Evolutionary conservation across 2,888 invertebrate species (phyloP).

Genomic region (Tachina grossa): DNA sequence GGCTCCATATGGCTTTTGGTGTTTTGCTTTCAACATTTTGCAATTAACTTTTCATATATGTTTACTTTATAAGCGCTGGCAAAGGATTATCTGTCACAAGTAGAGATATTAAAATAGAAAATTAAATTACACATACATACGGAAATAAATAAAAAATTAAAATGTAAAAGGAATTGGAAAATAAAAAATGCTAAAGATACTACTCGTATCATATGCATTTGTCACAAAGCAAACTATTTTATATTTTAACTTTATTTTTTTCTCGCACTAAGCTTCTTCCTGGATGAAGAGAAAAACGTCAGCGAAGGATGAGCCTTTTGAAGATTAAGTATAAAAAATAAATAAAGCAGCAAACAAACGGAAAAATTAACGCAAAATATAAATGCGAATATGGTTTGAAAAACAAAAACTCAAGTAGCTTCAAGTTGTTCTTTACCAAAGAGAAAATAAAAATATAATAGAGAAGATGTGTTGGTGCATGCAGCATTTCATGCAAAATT

Average conservation of each 20-base stretch:
- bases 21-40: constrained; percentile 6
- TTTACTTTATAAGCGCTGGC: constrained; percentile 27
- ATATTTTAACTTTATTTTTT: not conserved
- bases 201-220: not conserved
- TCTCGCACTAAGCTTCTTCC: constrained; percentile 11
- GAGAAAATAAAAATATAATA: not conserved
- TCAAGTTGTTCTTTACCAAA: not conserved
- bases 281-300: constrained; percentile 31
- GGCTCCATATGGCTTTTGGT: not conserved
- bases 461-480: not conserved
- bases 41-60: constrained; percentile 14
- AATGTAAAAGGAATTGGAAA: not conserved
- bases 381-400: constrained; percentile 49
- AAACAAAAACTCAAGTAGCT: constrained; percentile 49
- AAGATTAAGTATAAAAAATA: constrained; percentile 45
- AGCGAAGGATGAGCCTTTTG: constrained; percentile 49
- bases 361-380: constrained; percentile 16
- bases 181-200: not conserved
- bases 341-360: not conserved
- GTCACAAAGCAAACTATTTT: not conserved
- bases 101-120: constrained; percentile 34
- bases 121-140: constrained; percentile 7
- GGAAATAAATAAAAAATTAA: not conserved
- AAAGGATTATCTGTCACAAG: constrained; percentile 42
- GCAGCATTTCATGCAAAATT: constrained; percentile 34